Percentiles rank a stretch among this genome's conserved stretches.
These are phyloP conservation scores for Marmota monax DNA, from an alignment of 2,113 vertebrate genomes.

Conservation along the genomic window DNA sequence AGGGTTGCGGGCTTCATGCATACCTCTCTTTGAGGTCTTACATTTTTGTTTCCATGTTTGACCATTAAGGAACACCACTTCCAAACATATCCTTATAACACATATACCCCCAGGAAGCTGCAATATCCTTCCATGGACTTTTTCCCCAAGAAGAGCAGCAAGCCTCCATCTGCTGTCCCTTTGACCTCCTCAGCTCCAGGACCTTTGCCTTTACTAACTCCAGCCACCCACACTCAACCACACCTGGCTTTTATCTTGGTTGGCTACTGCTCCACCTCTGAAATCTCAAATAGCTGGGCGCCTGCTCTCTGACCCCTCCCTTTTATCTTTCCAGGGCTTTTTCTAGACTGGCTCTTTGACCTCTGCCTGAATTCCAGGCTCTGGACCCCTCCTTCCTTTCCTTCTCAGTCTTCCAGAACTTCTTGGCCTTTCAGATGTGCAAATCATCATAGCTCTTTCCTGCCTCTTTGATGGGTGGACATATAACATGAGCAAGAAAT, in stretches of 20 bases:
- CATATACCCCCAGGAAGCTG: neutral
- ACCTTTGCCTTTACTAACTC: neutral
- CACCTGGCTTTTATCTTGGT: slow-evolving; percentile 51
- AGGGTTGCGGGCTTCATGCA: neutral
- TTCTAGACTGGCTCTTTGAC: neutral
- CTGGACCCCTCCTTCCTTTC: neutral
- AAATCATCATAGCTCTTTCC: neutral
- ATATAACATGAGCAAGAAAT: neutral
- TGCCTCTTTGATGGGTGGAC: neutral
- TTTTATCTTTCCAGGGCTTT: neutral
- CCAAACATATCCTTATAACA: neutral
- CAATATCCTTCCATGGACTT: neutral
- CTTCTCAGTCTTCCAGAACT: neutral
- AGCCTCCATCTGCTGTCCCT: neutral
- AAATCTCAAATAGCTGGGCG: neutral
- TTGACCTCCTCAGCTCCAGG: neutral
- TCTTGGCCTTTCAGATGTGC: neutral
- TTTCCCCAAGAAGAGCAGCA: neutral
- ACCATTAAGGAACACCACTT: neutral
- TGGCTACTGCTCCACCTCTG: neutral
- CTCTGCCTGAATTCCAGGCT: neutral
- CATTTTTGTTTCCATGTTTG: neutral
- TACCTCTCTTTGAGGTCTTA: neutral
- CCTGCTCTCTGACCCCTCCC: neutral
- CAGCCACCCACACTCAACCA: neutral